These are phyloP conservation scores for Himalopsyche tibetana DNA, from an alignment of 2,888 invertebrate genomes.

Conservation along the genomic window DNA sequence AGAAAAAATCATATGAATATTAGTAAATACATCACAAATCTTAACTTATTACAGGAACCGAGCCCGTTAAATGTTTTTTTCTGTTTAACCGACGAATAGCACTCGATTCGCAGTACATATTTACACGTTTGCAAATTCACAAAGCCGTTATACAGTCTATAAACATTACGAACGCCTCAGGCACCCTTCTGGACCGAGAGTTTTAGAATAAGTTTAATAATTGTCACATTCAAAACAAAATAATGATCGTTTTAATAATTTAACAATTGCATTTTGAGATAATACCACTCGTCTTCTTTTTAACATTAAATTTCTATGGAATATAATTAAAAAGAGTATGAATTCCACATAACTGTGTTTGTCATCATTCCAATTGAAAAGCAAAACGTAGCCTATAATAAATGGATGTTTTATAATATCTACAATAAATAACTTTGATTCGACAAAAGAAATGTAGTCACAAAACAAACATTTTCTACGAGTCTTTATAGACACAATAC, in stretches of 20 bases:
- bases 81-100: not conserved
- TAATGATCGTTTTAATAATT: slow-evolving; percentile 3
- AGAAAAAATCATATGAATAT: slow-evolving; percentile 33
- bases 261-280: not conserved
- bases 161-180: slow-evolving; percentile 46
- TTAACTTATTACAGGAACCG: not conserved
- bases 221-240: slow-evolving; percentile 7
- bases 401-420: not conserved
- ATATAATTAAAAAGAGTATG: not conserved
- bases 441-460: not conserved
- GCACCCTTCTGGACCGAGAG: slow-evolving; percentile 57
- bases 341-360: not conserved
- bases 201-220: slow-evolving; percentile 45
- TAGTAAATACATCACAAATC: slow-evolving; percentile 9
- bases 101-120: slow-evolving; percentile 22
- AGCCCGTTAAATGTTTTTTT: not conserved
- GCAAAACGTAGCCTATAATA: not conserved
- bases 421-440: not conserved
- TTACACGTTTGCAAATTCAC: slow-evolving; percentile 24
- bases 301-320: not conserved
- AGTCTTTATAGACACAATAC: not conserved
- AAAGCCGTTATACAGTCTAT: slow-evolving; percentile 44
- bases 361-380: slow-evolving; percentile 1
- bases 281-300: not conserved
- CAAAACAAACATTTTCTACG: not conserved